Evolutionary conservation across 1,140 invertebrate genomes (phyloP), one percentile per base, ranked within the genome.

Genomic region (Planococcus citri): DNA sequence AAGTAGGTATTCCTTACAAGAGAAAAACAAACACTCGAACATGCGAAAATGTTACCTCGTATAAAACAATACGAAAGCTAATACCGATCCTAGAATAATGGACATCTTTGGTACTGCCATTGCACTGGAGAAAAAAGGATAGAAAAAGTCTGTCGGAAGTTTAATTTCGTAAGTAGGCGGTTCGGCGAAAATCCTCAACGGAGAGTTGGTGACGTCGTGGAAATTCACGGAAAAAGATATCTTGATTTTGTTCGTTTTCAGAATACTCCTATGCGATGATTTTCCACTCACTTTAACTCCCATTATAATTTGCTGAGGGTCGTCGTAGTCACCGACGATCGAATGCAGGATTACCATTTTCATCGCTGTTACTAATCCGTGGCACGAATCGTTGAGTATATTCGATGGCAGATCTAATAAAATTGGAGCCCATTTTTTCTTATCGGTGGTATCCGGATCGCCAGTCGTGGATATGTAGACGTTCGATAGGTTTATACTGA

Each of bases 141-240:
- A 88, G 75, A 88, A 88, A 75, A 88, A 89, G 75, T 88, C 86
- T 69, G 82, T 79, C 1, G 87, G 87, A 12, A 88, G 77, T 74
- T 81, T 82, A 38, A 86, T 79, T 70, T 85, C 81, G 70, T 86
- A 79, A 61, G 83, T 81, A 37, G 86, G 85, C 24, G 82, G 81
- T 70, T 82, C 80, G 22, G 82, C 83, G 73, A 83, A 83, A 67
- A 80, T 78, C 57, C 79, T 80, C 21, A 78, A 77, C 0, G 82
- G 79, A 10, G 80, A 78, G 20, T 75, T 77, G 0, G 83, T 85
- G 12, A 83, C 77, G 74, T 87, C 85, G 24, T 83, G 79, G 76
- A 87, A 88, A 27, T 76, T 78, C 0, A 86, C 83, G n/a, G 80
- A 82, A 38, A 73, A 81, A 27, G 76, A 14, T 12, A 82, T 73